Evolutionary conservation across 1,140 invertebrate genomes (phyloP), one percentile per base, ranked within the genome.

Genomic region (Idris sp.): DNA sequence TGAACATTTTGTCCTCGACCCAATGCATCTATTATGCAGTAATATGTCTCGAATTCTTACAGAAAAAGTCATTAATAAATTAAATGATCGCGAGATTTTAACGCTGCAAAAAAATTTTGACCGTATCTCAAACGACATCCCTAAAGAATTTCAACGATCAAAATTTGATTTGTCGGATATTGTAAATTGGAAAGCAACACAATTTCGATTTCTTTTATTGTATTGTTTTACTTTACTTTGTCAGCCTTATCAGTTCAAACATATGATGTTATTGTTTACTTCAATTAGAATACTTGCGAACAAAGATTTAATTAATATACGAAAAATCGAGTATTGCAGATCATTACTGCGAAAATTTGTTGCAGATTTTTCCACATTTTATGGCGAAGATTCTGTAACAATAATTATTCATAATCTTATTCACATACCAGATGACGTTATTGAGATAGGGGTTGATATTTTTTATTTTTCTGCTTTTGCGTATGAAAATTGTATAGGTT

Each of bases 141-240:
- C 74, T 48, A 8, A 30, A 41, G 67, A 72, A 9, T 75, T 69
- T 43, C 64, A 62, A 49, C 53, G 64, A 25, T 68, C 68, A 48
- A 6, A 18, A 0, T 46, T 44, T 18, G 46, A 67, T 25, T 13
- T 61, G 1, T 15, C 31, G 14, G 40, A 59, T 15, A 18, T 31
- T 0, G 8, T 10, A 0, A 40, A 41, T 9, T 74, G 69, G 53
- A 74, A 74, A 44, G 46, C 61, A 4, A 59, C 28, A 8, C 40
- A 74, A 41, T 53, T 16, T 46, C 22, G 46, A 14, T 40, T 44
- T 41, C 13, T 44, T 28, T 28, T 44, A 13, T 40, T 48, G 3
- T 49, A 46, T 19, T 72, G 25, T 46, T 33, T 36, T 25, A 30
- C 28, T 4, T 10, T 33, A 2, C 11, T 33, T 33, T 33, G 9